Evolutionary conservation across 1,140 invertebrate genomes (phyloP), one percentile per base, ranked within the genome.

Genomic region (Planococcus citri): DNA sequence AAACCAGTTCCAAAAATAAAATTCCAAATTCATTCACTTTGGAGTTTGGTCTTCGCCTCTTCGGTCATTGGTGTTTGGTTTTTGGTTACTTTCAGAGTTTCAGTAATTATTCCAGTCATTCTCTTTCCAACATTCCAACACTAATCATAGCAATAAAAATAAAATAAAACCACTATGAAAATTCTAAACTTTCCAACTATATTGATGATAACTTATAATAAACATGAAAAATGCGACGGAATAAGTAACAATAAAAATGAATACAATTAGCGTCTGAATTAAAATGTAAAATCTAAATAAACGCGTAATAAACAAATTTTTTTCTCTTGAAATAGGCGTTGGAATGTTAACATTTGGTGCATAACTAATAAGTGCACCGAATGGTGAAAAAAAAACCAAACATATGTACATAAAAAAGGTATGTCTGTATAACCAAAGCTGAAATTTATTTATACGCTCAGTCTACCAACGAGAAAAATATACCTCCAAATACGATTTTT

Each of bases 331-430:
- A 64, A 64, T 64, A 20, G 60, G 25, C 60, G 60, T 20, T 51
- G 41, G 41, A 3, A 33, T 9, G 17, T 51, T 51, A 51, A 51
- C 41, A 64, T 64, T 20, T 64, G 60, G 60, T 64, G 60, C 60
- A 64, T 64, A 64, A 64, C 60, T 64, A 64, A 64, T 64, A 64
- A 64, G 60, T 64, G 60, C 60, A 64, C 21, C 60, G 60, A 64
- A 64, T 64, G 60, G 60, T 64, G 60, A 64, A 64, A 64, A 24
- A 64, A n/a, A n/a, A n/a, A 60, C 57, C 4, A 60, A 9, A 60
- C 8, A 25, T 64, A 64, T 64, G 20, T 64, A 64, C 60, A 64
- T 24, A 24, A 25, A 64, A 64, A 64, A n/a, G n/a, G n/a, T n/a
- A n/a, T n/a, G n/a, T n/a, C n/a, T n/a, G n/a, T 14, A 64, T 25